Conservation (phyloP, 1,140 invertebrate genomes). For the Paralvinella palmiformis region DNA sequence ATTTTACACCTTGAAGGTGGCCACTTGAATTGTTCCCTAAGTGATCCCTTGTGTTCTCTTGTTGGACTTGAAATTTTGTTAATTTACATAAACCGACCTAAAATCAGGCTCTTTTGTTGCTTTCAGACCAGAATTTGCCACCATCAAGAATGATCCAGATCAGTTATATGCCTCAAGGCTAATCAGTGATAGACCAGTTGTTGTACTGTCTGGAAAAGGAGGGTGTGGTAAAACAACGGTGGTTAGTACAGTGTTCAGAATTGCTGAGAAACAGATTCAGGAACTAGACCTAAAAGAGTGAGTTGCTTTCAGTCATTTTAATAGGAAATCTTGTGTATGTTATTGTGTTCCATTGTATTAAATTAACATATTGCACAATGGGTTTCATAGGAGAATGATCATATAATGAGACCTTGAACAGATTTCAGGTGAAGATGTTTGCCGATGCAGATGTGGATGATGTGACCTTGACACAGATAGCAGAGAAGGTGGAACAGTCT, state of each 20-base stretch:
- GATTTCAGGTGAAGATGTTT: not conserved
- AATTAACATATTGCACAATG: not conserved
- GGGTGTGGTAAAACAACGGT: constrained; percentile 46
- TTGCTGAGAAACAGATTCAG: not conserved
- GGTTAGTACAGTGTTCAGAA: constrained; percentile 25
- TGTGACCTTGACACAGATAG: not conserved
- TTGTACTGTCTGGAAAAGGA: constrained; percentile 40
- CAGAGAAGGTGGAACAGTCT: not conserved
- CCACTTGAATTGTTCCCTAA: no score
- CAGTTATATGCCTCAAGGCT: constrained; percentile 32
- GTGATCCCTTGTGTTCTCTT: no score
- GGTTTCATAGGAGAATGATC: not conserved
- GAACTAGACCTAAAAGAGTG: not conserved
- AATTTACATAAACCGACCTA: no score
- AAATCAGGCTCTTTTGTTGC: no score
- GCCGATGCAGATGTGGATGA: not conserved
- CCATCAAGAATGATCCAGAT: constrained; percentile 12
- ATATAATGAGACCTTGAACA: not conserved
- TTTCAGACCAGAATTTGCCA: not conserved
- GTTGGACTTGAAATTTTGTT: no score
- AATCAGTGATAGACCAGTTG: constrained; percentile 29
- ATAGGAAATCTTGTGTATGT: not conserved
- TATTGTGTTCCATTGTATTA: not conserved
- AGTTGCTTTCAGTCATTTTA: not conserved
- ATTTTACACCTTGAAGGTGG: no score